Percentiles rank a stretch among this genome's conserved stretches.
These are phyloP conservation scores for Polyommatus icarus DNA, from an alignment of 2,888 invertebrate species.

Conservation along the genomic window DNA sequence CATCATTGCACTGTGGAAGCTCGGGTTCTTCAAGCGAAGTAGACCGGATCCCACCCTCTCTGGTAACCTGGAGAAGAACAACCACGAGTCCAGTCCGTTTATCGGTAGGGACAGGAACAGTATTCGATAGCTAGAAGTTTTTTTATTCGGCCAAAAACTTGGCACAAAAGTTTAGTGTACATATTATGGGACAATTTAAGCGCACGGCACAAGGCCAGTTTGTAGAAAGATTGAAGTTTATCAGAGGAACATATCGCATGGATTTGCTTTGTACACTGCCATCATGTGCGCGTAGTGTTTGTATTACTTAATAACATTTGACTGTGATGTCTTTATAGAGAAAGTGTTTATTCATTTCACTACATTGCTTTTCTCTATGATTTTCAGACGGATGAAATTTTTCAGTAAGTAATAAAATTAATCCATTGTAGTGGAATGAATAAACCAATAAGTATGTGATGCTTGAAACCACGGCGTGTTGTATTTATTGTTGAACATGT, in stretches of 20 bases:
- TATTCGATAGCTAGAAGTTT: constrained; percentile 67
- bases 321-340: constrained; percentile 80
- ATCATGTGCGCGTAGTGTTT: constrained; percentile 34
- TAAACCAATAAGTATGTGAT: constrained; percentile 59
- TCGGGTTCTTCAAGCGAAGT: constrained; percentile 93
- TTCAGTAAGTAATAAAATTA: too few relatives aligned
- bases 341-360: constrained; percentile 51
- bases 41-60: constrained; percentile 91
- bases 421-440: neutral
- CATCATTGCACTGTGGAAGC: constrained; percentile 90
- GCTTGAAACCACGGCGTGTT: constrained; percentile 49
- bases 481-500: constrained; percentile 39
- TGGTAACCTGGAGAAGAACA: constrained; percentile 88
- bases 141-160: constrained; percentile 37
- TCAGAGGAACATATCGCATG: constrained; percentile 24
- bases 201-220: constrained; percentile 14
- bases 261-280: constrained; percentile 9
- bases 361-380: neutral
- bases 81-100: constrained; percentile 85
- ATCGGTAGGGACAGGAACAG: constrained; percentile 70
- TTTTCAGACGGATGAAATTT: neutral
- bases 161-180: constrained; percentile 47
- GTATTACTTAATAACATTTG: constrained; percentile 59
- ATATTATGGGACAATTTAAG: constrained; percentile 40
- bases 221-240: constrained; percentile 2